phyloP scores from a whole-genome alignment of 2,888 invertebrate species.

The Limnephilus lunatus region DNA sequence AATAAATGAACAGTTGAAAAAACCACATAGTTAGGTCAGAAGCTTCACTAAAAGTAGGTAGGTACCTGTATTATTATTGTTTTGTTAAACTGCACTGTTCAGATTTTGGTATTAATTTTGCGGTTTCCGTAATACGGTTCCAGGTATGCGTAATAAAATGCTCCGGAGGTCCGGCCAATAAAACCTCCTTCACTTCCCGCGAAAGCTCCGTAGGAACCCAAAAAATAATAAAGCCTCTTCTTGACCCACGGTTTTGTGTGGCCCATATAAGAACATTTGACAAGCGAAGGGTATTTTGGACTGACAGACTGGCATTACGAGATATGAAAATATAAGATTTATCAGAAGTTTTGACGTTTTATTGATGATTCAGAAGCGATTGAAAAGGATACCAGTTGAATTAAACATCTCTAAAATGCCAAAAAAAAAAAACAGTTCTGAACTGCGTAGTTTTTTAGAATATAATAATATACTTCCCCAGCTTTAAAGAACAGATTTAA shows the following conservation, averaged over 20 bases:
- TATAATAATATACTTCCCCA: too few species aligned
- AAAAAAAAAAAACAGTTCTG: not conserved
- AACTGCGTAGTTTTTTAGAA: not conserved
- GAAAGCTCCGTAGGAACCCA: not conserved
- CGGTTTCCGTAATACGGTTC: not conserved
- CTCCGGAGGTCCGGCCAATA: constrained; percentile 14
- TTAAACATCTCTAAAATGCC: not conserved
- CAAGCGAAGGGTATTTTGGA: not conserved
- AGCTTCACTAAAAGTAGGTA: too few species aligned
- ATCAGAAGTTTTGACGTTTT: not conserved
- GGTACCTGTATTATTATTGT: too few species aligned
- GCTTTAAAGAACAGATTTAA: too few species aligned
- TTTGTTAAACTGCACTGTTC: too few species aligned
- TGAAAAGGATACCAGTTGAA: not conserved
- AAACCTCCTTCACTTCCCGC: not conserved
- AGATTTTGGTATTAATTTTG: too few species aligned
- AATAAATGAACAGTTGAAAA: too few species aligned
- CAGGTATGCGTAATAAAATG: not conserved
- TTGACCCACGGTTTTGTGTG: constrained; percentile 15
- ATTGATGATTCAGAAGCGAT: not conserved
- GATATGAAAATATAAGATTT: constrained; percentile 15
- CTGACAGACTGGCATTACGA: not conserved
- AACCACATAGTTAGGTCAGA: too few species aligned
- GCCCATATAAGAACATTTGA: constrained; percentile 3
- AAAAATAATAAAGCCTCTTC: not conserved